Evolutionary conservation across 2,888 invertebrate species (phyloP).

Genomic region (Tiphia femorata): DNA sequence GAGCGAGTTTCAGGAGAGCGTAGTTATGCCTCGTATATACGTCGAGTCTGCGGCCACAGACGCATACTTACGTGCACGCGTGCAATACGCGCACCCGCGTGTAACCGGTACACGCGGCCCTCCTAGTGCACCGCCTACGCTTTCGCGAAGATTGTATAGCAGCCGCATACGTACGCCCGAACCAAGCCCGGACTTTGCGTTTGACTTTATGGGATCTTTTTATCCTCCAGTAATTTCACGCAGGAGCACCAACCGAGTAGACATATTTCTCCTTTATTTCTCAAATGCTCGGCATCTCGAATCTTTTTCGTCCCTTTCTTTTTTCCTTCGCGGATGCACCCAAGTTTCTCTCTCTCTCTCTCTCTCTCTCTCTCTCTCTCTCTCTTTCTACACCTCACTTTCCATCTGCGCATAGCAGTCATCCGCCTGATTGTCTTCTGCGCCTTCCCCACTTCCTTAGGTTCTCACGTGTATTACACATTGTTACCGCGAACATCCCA

Average conservation of each 20-base stretch:
- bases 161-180: background rate
- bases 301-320: background rate
- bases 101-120: constrained; percentile 4
- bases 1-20: constrained; percentile 27
- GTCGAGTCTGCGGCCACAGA: constrained; percentile 4
- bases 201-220: constrained; percentile 36
- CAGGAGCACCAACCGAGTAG: constrained; percentile 17
- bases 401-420: background rate
- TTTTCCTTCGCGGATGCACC: background rate
- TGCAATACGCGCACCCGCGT: background rate
- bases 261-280: constrained; percentile 26
- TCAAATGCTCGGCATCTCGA: constrained; percentile 15
- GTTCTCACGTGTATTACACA: background rate
- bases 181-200: constrained; percentile 21
- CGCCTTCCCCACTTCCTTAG: constrained; percentile 1
- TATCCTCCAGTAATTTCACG: constrained; percentile 30
- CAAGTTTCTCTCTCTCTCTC: constrained; percentile 1
- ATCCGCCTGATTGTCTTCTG: background rate
- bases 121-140: background rate
- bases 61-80: constrained; percentile 12
- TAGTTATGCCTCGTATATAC: constrained; percentile 35
- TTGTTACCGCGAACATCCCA: background rate
- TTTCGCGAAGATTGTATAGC: background rate
- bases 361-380: background rate
- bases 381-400: background rate